Conservation (phyloP, 1,140 invertebrate species). For the Pseudoatta argentina region DNA sequence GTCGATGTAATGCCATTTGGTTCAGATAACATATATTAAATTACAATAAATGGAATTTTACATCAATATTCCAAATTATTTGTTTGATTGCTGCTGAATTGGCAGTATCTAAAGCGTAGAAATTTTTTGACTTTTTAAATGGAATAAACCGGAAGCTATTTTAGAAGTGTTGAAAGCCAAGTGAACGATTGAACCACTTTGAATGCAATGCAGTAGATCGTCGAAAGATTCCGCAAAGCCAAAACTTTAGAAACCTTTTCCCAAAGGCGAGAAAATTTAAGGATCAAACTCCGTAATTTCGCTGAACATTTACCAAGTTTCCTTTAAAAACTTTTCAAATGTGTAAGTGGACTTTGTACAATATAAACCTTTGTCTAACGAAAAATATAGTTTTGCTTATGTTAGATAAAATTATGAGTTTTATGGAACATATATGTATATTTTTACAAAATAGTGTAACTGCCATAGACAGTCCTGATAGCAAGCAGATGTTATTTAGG, state of each 20-base stretch:
- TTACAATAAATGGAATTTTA: slow-evolving; percentile 8
- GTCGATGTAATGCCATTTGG: slow-evolving; percentile 2
- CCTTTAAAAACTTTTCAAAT: slow-evolving; percentile 1
- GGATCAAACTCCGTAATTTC: slow-evolving; percentile 53
- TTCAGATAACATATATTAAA: slow-evolving; percentile 3
- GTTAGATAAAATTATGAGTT: neutral
- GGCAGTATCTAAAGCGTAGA: neutral
- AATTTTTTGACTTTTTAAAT: slow-evolving; percentile 20
- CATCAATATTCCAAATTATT: neutral
- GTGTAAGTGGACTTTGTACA: slow-evolving; percentile 14
- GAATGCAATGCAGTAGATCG: slow-evolving; percentile 39
- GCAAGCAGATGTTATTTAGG: no score
- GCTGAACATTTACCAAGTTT: slow-evolving; percentile 43
- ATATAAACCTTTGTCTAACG: slow-evolving; percentile 20
- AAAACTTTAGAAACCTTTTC: slow-evolving; percentile 41
- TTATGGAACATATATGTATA: neutral
- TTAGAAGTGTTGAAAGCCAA: slow-evolving; percentile 10
- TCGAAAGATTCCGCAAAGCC: slow-evolving; percentile 47
- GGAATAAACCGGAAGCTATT: slow-evolving; percentile 23
- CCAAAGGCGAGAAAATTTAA: slow-evolving; percentile 39
- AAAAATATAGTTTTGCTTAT: neutral
- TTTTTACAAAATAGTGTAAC: neutral
- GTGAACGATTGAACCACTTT: slow-evolving; percentile 38
- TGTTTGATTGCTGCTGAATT: neutral
- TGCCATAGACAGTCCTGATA: neutral